Base-by-base conservation (phyloP, 92 coral and sea anemone genomes). In the Phenganax subtilis region DNA sequence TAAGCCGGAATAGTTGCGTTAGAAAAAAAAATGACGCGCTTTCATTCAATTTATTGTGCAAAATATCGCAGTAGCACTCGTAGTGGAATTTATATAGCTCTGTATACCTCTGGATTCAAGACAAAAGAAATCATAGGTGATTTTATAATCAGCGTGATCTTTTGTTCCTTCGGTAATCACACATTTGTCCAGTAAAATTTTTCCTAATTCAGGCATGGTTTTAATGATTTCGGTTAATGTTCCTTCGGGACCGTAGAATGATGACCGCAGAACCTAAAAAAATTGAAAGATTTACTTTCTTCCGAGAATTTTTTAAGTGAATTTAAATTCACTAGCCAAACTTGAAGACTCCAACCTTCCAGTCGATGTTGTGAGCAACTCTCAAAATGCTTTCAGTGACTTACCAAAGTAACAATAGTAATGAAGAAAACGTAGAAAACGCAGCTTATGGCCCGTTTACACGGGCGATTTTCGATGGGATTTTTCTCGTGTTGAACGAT, bases 91-190 rank as follows among this genome's bases (percentile, higher is more conserved):
- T 14, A 59, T 59, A 14, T 12, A 12, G 16, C 7, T 59, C 25
- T 12, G 30, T 65, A 9, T 55, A 75, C 80, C 80, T 75, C 8
- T 25, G 28, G 66, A 20, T 29, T 75, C 64, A 11, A 75, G 51
- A 17, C 80, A 75, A 75, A 75, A 75, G 80, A 75, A 75, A 29
- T 75, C 80, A 58, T 75, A 75, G 9, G 17, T 4, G 51, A 75
- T 65, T 75, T 75, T 10, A 75, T 75, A 55, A 52, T 17, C 64
- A 27, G 51, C 64, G 37, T 55, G 51, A 12, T 57, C 63, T 75
- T 54, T 75, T 30, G 65, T 15, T 54, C 64, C 64, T 55, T 55
- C 27, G 29, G n/a, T 44, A 54, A 65, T 75, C 8, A 75, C 51
- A 55, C 80, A 75, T 27, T 75, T 75, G 27, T 75, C 80, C 31